Base-by-base conservation (phyloP, 2,888 invertebrate species). In the Oxyscelio sp. region DNA sequence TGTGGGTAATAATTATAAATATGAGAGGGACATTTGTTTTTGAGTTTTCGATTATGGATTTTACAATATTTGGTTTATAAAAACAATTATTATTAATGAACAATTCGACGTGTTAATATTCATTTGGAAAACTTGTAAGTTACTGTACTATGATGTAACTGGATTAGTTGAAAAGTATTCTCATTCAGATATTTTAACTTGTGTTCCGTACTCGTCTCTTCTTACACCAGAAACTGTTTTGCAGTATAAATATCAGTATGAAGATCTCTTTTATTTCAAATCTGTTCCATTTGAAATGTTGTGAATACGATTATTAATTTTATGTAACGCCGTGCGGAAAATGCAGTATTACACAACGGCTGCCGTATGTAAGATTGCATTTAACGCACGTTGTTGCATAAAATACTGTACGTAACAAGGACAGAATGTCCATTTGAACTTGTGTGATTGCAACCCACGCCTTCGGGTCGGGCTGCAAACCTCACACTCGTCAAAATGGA, bases 271-370 rank as follows among this genome's bases (percentile, higher is more conserved):
- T 17, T 68, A 54, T 17, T 54, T 68, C 40, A 58, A 58, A 70
- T 70, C 70, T 70, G 56, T 34, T 68, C 56, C 68, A 68, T 68
- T 68, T 43, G 68, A 68, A n/a, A n/a, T n/a, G n/a, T n/a, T n/a
- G n/a, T n/a, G n/a, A n/a, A n/a, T 56, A 40, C 11, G 6, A 27
- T 68, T 68, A 31, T 68, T 54, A 56, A 19, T 24, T 17, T 56
- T 31, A 27, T 4, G 27, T n/a, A n/a, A n/a, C n/a, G n/a, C n/a
- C n/a, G n/a, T n/a, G n/a, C n/a, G n/a, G n/a, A n/a, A n/a, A n/a
- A n/a, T n/a, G n/a, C n/a, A n/a, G n/a, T n/a, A n/a, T n/a, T n/a
- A n/a, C n/a, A n/a, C n/a, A n/a, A n/a, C n/a, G n/a, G n/a, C n/a
- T n/a, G n/a, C n/a, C n/a, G n/a, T n/a, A n/a, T n/a, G n/a, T n/a